Evolutionary conservation across 2,888 invertebrate species (phyloP).

Genomic region (Lutraria lutraria): DNA sequence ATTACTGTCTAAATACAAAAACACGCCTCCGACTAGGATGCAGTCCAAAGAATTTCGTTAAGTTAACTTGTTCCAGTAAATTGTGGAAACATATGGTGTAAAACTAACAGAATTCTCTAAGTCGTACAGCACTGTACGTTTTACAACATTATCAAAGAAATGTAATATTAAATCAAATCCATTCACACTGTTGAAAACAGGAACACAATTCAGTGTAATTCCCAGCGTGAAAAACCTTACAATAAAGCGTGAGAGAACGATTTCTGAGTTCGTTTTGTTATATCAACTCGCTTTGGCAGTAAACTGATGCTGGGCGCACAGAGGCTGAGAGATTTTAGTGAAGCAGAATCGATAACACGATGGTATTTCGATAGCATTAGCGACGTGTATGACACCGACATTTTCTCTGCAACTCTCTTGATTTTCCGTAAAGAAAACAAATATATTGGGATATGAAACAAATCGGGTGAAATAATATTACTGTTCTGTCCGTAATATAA

Average conservation of each 20-base stretch:
- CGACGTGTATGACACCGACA: conserved; percentile 7
- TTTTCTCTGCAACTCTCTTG: conserved; percentile 17
- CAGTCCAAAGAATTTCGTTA: neutral
- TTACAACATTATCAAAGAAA: neutral
- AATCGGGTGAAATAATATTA: neutral
- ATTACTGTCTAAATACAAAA: neutral
- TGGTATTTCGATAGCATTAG: conserved; percentile 12
- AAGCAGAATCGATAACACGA: conserved; percentile 13
- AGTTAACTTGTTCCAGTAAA: neutral
- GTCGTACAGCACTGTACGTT: neutral
- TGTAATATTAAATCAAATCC: conserved; percentile 16
- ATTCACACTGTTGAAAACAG: conserved; percentile 5
- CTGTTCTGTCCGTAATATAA: neutral
- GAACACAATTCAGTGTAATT: neutral
- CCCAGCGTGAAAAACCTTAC: neutral
- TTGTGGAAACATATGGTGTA: conserved; percentile 17
- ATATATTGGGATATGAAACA: conserved; percentile 11
- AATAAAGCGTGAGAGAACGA: neutral
- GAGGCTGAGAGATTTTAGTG: neutral
- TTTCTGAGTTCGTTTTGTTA: neutral
- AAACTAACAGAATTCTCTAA: neutral
- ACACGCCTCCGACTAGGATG: neutral
- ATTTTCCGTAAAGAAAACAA: conserved; percentile 21
- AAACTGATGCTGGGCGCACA: neutral
- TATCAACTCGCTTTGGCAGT: conserved; percentile 4